Evolutionary conservation across 2,888 invertebrate species (phyloP).

Genomic region (Rhaphigaster nebulosa): DNA sequence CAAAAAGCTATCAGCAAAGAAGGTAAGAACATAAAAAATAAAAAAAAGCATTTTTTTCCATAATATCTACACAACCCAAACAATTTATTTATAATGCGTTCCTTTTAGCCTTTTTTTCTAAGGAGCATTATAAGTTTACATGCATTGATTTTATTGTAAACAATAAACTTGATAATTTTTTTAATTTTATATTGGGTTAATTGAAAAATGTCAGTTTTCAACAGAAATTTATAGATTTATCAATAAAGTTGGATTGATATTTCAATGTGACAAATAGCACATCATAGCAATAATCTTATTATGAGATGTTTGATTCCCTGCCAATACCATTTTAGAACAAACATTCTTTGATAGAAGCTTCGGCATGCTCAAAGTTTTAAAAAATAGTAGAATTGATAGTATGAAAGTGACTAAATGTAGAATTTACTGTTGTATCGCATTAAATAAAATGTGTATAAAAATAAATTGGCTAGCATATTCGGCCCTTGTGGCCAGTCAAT

Average conservation of each 20-base stretch:
- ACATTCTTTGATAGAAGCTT: not conserved
- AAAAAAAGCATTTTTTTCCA: not conserved
- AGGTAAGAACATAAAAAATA: not conserved
- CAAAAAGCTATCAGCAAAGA: not conserved
- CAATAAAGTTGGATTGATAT: too few species aligned
- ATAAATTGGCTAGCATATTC: too few species aligned
- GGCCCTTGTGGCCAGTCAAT: too few species aligned
- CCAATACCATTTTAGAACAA: not conserved
- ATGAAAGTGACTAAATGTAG: not conserved
- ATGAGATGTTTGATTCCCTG: not conserved
- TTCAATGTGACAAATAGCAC: too few species aligned
- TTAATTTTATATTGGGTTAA: not conserved
- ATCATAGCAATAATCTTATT: conserved; percentile 14
- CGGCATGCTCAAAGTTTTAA: not conserved
- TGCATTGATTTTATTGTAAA: not conserved
- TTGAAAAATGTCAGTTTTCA: not conserved
- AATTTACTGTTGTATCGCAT: not conserved
- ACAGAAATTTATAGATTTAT: not conserved
- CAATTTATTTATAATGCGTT: not conserved
- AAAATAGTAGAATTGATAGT: not conserved
- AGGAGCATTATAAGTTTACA: not conserved
- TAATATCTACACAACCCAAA: not conserved
- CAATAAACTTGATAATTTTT: not conserved
- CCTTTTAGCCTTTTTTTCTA: not conserved
- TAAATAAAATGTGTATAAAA: too few species aligned